Conservation (phyloP, 2,888 invertebrate species). For the Diarsia rubi region DNA sequence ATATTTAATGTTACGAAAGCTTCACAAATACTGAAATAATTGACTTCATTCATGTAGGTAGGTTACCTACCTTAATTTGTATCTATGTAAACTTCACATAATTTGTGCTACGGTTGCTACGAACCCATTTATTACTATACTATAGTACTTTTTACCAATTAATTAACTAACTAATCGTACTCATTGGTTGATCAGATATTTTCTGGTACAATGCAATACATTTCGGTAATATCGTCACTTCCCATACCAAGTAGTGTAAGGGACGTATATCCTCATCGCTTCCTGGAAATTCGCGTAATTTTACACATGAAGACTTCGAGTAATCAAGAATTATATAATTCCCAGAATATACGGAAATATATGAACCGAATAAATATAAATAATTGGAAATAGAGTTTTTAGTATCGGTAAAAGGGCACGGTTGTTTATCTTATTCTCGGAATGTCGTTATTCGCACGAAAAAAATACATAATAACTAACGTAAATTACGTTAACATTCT, state of each 20-base stretch:
- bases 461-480: not conserved
- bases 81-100: not conserved
- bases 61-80: not conserved
- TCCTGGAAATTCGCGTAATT: conserved; percentile 84
- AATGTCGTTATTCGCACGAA: not conserved
- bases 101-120: not conserved
- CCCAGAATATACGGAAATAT: conserved; percentile 34
- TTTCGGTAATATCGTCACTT: conserved; percentile 71
- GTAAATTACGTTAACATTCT: not conserved
- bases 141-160: not conserved
- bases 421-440: not conserved
- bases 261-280: conserved; percentile 76
- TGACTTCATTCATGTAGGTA: conserved; percentile 7
- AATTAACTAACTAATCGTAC: conserved; percentile 1
- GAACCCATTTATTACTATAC: no score
- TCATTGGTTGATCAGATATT: conserved; percentile 7
- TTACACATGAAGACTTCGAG: conserved; percentile 67
- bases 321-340: conserved; percentile 53
- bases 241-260: conserved; percentile 80
- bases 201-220: conserved; percentile 45
- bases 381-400: not conserved
- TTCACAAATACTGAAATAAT: conserved; percentile 17
- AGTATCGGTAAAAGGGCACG: not conserved
- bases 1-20: conserved; percentile 44
- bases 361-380: conserved; percentile 4